Evolutionary conservation across 37 sponge, comb jelly and placozoan species (phyloP), one percentile per base, ranked within the genome.

Genomic region (Mnemiopsis leidyi): DNA sequence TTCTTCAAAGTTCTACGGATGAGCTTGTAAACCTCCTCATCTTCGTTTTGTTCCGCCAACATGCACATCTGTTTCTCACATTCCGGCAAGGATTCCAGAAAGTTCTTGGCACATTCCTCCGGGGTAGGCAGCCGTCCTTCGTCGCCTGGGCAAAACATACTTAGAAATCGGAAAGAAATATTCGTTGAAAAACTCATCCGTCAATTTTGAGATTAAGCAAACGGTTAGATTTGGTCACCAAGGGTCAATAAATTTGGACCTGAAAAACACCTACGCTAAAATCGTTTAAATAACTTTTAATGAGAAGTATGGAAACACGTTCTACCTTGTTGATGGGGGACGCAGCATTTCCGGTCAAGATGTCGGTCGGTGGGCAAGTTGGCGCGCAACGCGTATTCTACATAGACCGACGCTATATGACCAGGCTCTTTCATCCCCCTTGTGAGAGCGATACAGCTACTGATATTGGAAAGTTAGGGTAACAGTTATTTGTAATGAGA

Each of bases 351-450:
- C 90, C 90, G 32, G 30, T 38, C 40, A 3, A 21, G 32, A 21
- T 85, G 90, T 0, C 61, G 32, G 61, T 85, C 90, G 21, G 40
- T 40, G 40, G 90, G 36, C 61, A 85, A 37, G 61, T 85, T 85
- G 25, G 61, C 40, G 38, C 90, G 33, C 61, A 85, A 61, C 24
- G 38, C 36, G 48, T 85, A 85, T 33, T 85, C 90, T 20, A 85
- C 90, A 26, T 85, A 85, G 13, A 85, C 90, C 9, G 40, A 40
- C 23, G 90, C 90, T 23, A 85, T 23, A 36, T 37, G 90, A 85
- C 90, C 90, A 3, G 90, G 90, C 90, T 85, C 90, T 28, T 38
- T n/a, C 90, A 85, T 85, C 90, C 90, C 90, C 90, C 61, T 38
- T 26, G 25, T 13, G 82, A 32, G 29, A 48, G 61, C 61, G 13